Conservation (phyloP, 2,797 vertebrate genomes). For the Fratercula arctica region DNA sequence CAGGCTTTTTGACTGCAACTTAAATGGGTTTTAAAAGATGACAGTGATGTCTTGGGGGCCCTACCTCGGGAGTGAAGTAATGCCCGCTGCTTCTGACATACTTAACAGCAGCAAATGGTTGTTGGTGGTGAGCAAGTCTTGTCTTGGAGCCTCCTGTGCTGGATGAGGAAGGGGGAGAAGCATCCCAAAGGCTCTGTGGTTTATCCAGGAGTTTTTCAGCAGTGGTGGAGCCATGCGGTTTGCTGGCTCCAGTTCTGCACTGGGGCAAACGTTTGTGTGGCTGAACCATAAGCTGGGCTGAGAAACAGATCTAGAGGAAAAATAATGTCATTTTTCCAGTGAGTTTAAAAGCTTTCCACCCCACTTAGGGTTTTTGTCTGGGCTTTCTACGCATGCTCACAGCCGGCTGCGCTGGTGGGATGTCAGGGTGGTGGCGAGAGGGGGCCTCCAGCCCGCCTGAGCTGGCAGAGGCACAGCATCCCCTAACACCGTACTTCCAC, state of each 20-base stretch:
- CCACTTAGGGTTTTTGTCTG: not conserved
- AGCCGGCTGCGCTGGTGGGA: accelerated
- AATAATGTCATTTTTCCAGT: not conserved
- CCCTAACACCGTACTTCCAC: not conserved
- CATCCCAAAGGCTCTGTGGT: not conserved
- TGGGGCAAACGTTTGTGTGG: not conserved
- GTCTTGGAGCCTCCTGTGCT: not conserved
- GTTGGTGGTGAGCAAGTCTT: not conserved
- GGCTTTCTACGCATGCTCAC: accelerated
- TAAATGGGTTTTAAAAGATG: not conserved
- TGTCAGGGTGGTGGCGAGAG: accelerated
- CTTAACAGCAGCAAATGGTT: not conserved
- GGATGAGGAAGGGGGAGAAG: not conserved
- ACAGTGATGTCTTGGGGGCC: not conserved
- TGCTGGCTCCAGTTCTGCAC: not conserved
- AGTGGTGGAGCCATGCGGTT: not conserved
- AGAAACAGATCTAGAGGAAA: not conserved
- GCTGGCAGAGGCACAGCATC: not conserved
- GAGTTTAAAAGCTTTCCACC: not conserved
- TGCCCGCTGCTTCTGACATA: not conserved
- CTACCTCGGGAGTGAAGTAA: not conserved
- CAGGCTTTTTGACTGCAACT: not conserved
- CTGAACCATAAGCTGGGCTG: not conserved
- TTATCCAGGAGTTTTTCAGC: not conserved
- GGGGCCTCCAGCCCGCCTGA: not conserved